A percentile compares a stretch with the other conserved stretches of the same genome.
These are phyloP conservation scores for Peribatodes rhomboidaria DNA, from an alignment of 2,888 invertebrate species.

Conservation along the genomic window DNA sequence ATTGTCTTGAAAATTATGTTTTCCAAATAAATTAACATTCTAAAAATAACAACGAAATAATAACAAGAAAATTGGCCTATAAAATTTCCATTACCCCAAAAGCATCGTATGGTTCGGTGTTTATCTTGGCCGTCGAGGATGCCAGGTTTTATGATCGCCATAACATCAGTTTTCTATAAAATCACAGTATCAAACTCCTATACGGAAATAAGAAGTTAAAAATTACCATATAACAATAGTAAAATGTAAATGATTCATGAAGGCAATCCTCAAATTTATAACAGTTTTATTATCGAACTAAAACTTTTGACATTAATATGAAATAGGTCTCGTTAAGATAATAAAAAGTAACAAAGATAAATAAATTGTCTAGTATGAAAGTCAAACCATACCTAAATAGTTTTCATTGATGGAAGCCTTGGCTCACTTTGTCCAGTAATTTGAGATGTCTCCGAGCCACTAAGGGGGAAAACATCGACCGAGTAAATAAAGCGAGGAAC, in stretches of 20 bases:
- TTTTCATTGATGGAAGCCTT: constrained; percentile 44
- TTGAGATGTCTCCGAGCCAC: constrained; percentile 63
- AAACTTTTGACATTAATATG: constrained; percentile 25
- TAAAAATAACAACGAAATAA: constrained; percentile 58
- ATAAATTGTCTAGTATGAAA: constrained; percentile 19
- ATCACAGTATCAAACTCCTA: constrained; percentile 61
- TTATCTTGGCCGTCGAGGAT: constrained; percentile 67
- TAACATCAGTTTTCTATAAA: constrained; percentile 76
- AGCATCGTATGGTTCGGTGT: constrained; percentile 57
- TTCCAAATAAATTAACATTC: constrained; percentile 40
- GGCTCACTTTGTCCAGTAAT: constrained; percentile 61
- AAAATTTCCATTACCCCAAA: constrained; percentile 66
- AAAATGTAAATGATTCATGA: constrained; percentile 64
- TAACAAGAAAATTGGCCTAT: constrained; percentile 68
- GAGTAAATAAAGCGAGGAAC: constrained; percentile 69
- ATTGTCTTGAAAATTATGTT: neutral
- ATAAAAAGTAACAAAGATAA: constrained; percentile 8
- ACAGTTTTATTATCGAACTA: constrained; percentile 37
- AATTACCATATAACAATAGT: constrained; percentile 62
- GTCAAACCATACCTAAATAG: constrained; percentile 27
- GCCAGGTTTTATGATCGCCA: constrained; percentile 70
- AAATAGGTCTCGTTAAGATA: constrained; percentile 13
- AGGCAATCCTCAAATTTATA: constrained; percentile 49
- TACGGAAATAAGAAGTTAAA: constrained; percentile 66
- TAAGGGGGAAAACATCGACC: constrained; percentile 68